Conservation (phyloP, 2,113 vertebrate species). For the Megaceryle maxima region DNA sequence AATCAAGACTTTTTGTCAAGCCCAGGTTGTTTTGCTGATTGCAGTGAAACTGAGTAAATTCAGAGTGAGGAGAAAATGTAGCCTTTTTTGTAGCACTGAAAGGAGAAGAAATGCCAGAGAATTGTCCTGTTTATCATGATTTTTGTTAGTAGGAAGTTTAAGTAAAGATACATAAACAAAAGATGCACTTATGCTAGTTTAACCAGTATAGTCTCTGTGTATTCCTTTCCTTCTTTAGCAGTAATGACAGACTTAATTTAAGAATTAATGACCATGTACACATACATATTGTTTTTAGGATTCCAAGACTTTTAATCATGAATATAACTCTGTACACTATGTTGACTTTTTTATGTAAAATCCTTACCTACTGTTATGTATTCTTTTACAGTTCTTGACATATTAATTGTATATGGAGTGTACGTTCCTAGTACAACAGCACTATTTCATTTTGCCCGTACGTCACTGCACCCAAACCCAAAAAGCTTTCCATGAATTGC, state of each 20-base stretch:
- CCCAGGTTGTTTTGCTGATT: neutral
- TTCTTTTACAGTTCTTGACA: neutral
- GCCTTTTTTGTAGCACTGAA: neutral
- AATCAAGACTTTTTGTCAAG: neutral
- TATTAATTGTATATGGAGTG: neutral
- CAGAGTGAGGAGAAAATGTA: neutral
- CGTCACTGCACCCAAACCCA: neutral
- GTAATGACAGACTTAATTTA: neutral
- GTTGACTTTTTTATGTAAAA: neutral
- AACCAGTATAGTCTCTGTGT: neutral
- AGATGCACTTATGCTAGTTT: neutral
- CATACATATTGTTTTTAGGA: neutral
- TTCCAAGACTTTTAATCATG: neutral
- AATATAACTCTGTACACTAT: neutral
- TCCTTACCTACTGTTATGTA: neutral
- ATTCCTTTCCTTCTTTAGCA: neutral
- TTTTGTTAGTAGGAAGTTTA: neutral
- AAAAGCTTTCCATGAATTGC: neutral
- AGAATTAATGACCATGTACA: neutral
- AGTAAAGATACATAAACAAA: neutral
- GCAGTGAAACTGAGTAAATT: neutral
- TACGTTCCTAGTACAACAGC: neutral
- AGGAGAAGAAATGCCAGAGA: neutral
- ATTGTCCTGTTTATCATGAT: neutral
- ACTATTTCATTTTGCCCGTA: neutral